phyloP scores from a whole-genome alignment of 2,113 vertebrate genomes.

The Toxotes chatareus region DNA sequence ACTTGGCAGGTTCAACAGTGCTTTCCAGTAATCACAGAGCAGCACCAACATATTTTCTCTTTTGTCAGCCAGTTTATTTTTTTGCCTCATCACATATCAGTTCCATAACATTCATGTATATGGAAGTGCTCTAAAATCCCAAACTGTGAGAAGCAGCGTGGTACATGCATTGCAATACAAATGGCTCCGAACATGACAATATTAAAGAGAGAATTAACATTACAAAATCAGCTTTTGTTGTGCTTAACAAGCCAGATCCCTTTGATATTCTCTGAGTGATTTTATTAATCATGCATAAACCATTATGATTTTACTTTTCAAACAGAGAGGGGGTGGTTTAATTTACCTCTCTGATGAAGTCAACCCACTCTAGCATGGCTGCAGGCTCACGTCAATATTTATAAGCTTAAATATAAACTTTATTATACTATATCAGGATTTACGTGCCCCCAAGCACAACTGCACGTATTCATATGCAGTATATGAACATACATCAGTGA shows the following conservation, averaged over 20 bases:
- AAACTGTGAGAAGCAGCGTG: neutral
- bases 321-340: constrained; percentile 8
- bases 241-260: neutral
- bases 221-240: constrained; percentile 12
- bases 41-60: neutral
- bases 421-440: constrained; percentile 2
- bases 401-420: constrained; percentile 1
- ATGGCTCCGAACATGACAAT: neutral
- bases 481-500: neutral
- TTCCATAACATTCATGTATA: neutral
- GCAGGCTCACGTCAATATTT: constrained; percentile 18
- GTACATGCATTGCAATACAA: neutral
- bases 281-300: constrained; percentile 5
- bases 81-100: neutral
- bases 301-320: constrained; percentile 7
- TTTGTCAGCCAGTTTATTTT: neutral
- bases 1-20: neutral
- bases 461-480: neutral
- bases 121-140: neutral
- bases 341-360: constrained; percentile 1
- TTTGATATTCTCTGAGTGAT: constrained; percentile 20
- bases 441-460: neutral
- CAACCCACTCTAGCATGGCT: neutral
- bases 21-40: neutral
- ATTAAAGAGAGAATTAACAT: neutral